Conservation (phyloP, 2,797 vertebrate genomes). For the Falco novaeseelandiae region DNA sequence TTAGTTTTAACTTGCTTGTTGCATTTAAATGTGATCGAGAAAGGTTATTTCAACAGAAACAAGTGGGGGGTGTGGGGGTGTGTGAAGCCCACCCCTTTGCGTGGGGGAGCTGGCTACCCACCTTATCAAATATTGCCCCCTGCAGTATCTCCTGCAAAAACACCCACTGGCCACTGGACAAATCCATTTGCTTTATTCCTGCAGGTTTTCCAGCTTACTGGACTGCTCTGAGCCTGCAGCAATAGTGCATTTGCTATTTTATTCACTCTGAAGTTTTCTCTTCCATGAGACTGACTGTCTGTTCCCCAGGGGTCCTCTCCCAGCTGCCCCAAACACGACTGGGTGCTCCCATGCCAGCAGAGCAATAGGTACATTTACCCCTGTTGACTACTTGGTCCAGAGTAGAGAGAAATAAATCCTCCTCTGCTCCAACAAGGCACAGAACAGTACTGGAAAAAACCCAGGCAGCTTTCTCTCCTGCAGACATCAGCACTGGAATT, state of each 20-base stretch:
- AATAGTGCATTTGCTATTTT: not conserved
- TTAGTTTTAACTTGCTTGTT: not conserved
- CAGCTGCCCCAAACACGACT: not conserved
- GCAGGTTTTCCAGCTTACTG: not conserved
- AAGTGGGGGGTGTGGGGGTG: not conserved
- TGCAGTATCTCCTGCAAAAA: conserved; percentile 60
- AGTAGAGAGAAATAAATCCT: not conserved
- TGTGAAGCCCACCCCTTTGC: not conserved
- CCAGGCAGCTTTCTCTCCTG: not conserved
- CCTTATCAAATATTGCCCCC: conserved; percentile 76
- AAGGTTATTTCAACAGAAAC: not conserved
- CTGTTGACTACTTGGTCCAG: not conserved
- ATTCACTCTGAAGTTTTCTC: not conserved
- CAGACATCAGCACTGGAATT: not conserved
- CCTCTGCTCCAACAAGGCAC: not conserved
- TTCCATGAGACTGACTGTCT: not conserved
- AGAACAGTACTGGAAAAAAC: not conserved
- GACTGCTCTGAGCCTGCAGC: not conserved
- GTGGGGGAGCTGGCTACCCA: not conserved
- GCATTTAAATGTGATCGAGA: not conserved
- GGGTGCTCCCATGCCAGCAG: not conserved
- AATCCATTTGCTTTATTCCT: not conserved
- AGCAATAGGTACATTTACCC: not conserved
- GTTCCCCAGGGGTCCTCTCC: not conserved
- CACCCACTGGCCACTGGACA: not conserved